phyloP scores from a whole-genome alignment of 2,888 invertebrate species.

The Antheraea yamamai region DNA sequence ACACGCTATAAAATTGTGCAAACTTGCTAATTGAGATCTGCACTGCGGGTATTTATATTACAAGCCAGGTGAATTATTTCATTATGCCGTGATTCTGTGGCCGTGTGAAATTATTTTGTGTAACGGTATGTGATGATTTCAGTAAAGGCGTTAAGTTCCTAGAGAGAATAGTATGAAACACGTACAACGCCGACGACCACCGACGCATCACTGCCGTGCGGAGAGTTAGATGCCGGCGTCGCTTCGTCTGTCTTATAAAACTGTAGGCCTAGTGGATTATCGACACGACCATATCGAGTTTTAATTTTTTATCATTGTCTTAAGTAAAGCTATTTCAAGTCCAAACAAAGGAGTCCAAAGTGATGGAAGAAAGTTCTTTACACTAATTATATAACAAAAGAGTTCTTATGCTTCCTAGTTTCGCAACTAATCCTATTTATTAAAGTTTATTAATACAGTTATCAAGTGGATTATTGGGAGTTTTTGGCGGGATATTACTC shows the following conservation, averaged over 20 bases:
- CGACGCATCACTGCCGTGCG: conserved; percentile 67
- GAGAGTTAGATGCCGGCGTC: conserved; percentile 41
- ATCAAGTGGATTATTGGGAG: too few species aligned
- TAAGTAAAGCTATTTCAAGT: not conserved
- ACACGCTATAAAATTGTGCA: conserved; percentile 45
- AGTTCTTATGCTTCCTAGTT: too few species aligned
- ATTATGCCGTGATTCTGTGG: conserved; percentile 42
- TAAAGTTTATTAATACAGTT: too few species aligned
- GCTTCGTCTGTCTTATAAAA: conserved; percentile 65
- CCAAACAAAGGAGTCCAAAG: not conserved
- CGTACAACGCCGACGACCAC: conserved; percentile 51
- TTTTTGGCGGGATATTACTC: too few species aligned
- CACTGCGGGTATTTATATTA: conserved; percentile 24
- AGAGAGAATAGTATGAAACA: conserved; percentile 32
- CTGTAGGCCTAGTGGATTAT: conserved; percentile 44
- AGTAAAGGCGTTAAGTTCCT: conserved; percentile 30
- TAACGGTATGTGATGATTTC: conserved; percentile 31
- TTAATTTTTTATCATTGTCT: conserved; percentile 20
- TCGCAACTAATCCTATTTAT: too few species aligned
- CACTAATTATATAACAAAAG: too few species aligned
- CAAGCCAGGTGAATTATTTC: conserved; percentile 24
- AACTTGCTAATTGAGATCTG: conserved; percentile 35
- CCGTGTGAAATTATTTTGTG: conserved; percentile 51
- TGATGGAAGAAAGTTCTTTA: not conserved
- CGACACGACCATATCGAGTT: conserved; percentile 41